Conservation (phyloP, 2,888 invertebrate species). For the Heteropelma amictum region DNA sequence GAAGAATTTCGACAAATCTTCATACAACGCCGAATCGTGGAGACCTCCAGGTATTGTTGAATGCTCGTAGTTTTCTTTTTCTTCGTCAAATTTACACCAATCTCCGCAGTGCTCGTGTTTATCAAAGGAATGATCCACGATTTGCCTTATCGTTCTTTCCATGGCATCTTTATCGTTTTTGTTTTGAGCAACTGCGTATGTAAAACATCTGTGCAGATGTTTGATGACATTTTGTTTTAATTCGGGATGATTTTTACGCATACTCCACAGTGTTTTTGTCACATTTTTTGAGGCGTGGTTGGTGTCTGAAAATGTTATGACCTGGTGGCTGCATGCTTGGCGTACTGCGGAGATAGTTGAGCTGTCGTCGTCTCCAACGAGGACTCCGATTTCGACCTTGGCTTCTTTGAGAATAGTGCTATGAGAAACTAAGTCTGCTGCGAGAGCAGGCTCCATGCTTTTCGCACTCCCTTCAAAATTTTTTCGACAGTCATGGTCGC, state of each 20-base stretch:
- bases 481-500: slow-evolving; percentile 59
- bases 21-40: slow-evolving; percentile 1
- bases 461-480: slow-evolving; percentile 64
- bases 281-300: slow-evolving; percentile 56
- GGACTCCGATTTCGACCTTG: slow-evolving; percentile 56
- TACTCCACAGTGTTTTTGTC: slow-evolving; percentile 38
- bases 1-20: slow-evolving; percentile 6
- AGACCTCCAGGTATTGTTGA: slow-evolving; percentile 14
- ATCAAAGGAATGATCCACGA: slow-evolving; percentile 54
- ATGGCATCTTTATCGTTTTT: slow-evolving; percentile 40
- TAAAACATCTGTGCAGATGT: slow-evolving; percentile 58
- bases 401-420: slow-evolving; percentile 45
- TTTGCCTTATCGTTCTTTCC: slow-evolving; percentile 41
- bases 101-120: slow-evolving; percentile 51
- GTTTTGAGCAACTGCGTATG: slow-evolving; percentile 57
- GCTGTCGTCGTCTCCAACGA: slow-evolving; percentile 61
- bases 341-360: slow-evolving; percentile 55
- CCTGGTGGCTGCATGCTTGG: slow-evolving; percentile 32
- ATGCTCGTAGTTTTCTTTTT: slow-evolving; percentile 30
- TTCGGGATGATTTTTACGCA: slow-evolving; percentile 46
- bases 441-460: slow-evolving; percentile 58
- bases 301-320: slow-evolving; percentile 54
- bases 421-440: slow-evolving; percentile 38
- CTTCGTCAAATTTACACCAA: slow-evolving; percentile 52
- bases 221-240: slow-evolving; percentile 41